Evolutionary conservation across 1,140 invertebrate genomes (phyloP), one percentile per base, ranked within the genome.

Genomic region (Hypsibius dujardini): DNA sequence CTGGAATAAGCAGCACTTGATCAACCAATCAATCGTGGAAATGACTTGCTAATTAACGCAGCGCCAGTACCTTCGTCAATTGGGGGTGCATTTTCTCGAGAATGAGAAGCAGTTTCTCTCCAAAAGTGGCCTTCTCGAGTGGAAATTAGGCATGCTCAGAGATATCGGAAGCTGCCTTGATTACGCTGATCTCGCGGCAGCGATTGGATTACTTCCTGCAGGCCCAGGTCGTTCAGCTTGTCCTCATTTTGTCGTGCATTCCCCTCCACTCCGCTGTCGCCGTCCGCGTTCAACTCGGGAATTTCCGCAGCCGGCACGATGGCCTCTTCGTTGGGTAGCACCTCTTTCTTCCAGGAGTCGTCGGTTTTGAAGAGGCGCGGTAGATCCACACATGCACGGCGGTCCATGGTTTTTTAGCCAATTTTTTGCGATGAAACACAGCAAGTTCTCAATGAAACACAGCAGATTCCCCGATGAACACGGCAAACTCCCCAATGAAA

Each of bases 341-440:
- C n/a, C n/a, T 56, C 50, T 56, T 56, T 56, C 50, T 56, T 56
- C 50, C 50, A 56, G 50, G 50, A 56, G 50, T 56, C 50, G 7
- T 56, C 50, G 50, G 50, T 56, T n/a, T n/a, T n/a, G 50, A 56
- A 56, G 7, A 56, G n/a, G 7, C 7, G 50, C 7, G 50, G 50
- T n/a, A 56, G n/a, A n/a, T 56, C 50, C 50, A 56, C 50, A n/a
- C n/a, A 56, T 7, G 50, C 50, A 7, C 50, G 50, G 7, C 50
- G 50, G n/a, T 56, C 50, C 50, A 56, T 56, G 50, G 50, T n/a
- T 28, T 28, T 28, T 28, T 0, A 28, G 28, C 28, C 28, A 28
- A 28, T 28, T 28, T 28, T 28, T 28, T 28, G 28, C 28, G 28
- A 28, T 28, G 28, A 28, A 28, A 28, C 28, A 28, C 28, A 28